Evolutionary conservation across 2,113 vertebrate genomes (phyloP).

Genomic region (Gadus macrocephalus): DNA sequence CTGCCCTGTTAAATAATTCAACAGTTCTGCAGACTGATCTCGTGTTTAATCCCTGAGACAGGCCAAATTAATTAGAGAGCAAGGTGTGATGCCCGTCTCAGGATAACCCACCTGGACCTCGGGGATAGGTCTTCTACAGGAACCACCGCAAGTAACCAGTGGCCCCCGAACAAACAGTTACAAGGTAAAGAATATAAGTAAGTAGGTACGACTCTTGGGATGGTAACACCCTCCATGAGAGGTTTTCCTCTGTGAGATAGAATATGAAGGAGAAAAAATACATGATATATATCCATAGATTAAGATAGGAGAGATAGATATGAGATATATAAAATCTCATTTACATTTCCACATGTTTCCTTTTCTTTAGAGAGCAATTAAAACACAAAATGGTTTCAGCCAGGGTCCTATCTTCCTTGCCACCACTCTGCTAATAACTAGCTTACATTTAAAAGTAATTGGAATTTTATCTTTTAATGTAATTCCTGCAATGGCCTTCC

Average conservation of each 20-base stretch:
- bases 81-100: conserved; percentile 44
- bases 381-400: conserved; percentile 19
- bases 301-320: neutral
- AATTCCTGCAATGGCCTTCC: conserved; percentile 41
- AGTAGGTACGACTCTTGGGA: neutral
- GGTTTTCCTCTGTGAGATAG: conserved; percentile 18
- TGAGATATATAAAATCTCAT: conserved; percentile 7
- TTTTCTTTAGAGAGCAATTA: conserved; percentile 45
- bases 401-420: conserved; percentile 24
- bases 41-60: conserved; percentile 61
- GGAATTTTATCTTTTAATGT: conserved; percentile 66
- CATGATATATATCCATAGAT: conserved; percentile 25
- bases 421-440: conserved; percentile 18
- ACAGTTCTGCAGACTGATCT: conserved; percentile 61
- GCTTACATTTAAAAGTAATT: conserved; percentile 56
- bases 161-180: too few species aligned
- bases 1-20: conserved; percentile 69
- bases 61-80: conserved; percentile 70
- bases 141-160: too few species aligned
- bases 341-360: neutral
- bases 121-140: neutral
- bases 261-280: conserved; percentile 13
- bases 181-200: neutral
- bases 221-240: neutral
- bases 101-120: conserved; percentile 21